A percentile compares a stretch with the other conserved stretches of the same genome.
Evolutionary conservation across 2,888 invertebrate species (phyloP).

Genomic region (Teinopalpus imperialis): DNA sequence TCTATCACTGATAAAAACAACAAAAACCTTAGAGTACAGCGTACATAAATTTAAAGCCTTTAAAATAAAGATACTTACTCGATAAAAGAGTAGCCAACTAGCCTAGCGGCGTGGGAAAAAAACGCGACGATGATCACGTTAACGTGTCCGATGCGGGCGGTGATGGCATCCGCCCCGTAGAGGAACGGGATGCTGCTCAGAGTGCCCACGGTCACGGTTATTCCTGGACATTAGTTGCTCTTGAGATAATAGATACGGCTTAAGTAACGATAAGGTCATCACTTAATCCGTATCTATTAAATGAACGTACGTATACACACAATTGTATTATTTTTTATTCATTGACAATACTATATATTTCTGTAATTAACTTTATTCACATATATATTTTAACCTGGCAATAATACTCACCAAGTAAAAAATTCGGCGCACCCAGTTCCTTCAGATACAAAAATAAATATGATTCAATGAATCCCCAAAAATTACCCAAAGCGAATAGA

Average conservation of each 20-base stretch:
- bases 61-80: conserved; percentile 89
- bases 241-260: conserved; percentile 28
- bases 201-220: conserved; percentile 93
- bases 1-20: too few species aligned
- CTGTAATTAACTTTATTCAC: too few species aligned
- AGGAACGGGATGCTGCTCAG: conserved; percentile 92
- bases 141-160: conserved; percentile 90
- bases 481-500: conserved; percentile 90
- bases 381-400: too few species aligned
- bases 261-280: too few species aligned
- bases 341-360: too few species aligned
- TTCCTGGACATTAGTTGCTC: conserved; percentile 73
- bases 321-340: too few species aligned
- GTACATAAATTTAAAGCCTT: too few species aligned
- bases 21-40: too few species aligned
- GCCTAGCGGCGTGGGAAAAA: conserved; percentile 90
- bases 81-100: conserved; percentile 92
- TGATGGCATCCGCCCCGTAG: conserved; percentile 91
- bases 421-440: conserved; percentile 92
- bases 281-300: too few species aligned
- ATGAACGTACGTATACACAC: conserved; percentile 26
- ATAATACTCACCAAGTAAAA: conserved; percentile 86
- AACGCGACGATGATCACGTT: conserved; percentile 92
- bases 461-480: conserved; percentile 95
- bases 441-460: conserved; percentile 93